phyloP scores from a whole-genome alignment of 2,113 vertebrate species.

The Agapornis roseicollis region DNA sequence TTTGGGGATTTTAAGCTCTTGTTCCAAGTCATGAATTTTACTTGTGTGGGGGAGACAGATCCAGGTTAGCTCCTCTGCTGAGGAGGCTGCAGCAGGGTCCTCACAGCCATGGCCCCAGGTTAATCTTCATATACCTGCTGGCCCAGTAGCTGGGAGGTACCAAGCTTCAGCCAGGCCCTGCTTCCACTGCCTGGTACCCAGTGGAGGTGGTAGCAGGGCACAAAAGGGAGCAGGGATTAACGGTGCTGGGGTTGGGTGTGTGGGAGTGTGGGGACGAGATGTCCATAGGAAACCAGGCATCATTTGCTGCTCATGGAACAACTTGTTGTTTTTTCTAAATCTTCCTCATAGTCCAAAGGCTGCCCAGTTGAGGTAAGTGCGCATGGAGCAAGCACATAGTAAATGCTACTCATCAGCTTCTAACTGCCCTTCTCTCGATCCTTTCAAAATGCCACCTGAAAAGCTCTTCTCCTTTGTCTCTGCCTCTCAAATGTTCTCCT shows the following conservation, averaged over 20 bases:
- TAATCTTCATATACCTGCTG: fast-evolving
- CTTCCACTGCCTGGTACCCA: fast-evolving
- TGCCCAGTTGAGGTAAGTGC: constrained; percentile 24
- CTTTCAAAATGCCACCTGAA: neutral
- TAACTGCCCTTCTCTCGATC: neutral
- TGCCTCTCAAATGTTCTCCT: neutral
- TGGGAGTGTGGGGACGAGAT: neutral
- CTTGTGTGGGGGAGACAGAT: fast-evolving
- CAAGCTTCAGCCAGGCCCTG: fast-evolving
- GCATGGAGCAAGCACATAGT: constrained; percentile 17
- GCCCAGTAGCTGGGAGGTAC: neutral
- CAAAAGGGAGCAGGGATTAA: neutral
- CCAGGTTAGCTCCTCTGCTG: fast-evolving
- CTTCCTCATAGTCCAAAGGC: neutral
- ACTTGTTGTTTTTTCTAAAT: constrained; percentile 38
- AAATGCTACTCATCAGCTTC: constrained; percentile 13
- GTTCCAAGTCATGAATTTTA: neutral
- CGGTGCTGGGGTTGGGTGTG: neutral
- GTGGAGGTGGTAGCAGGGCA: neutral
- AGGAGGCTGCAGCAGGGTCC: neutral
- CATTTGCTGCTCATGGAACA: neutral
- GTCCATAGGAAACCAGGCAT: neutral
- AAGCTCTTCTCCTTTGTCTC: constrained; percentile 17
- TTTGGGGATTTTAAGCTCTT: neutral
- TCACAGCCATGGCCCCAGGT: fast-evolving